phyloP scores from a whole-genome alignment of 2,888 invertebrate species.

The Diabrotica balteata region DNA sequence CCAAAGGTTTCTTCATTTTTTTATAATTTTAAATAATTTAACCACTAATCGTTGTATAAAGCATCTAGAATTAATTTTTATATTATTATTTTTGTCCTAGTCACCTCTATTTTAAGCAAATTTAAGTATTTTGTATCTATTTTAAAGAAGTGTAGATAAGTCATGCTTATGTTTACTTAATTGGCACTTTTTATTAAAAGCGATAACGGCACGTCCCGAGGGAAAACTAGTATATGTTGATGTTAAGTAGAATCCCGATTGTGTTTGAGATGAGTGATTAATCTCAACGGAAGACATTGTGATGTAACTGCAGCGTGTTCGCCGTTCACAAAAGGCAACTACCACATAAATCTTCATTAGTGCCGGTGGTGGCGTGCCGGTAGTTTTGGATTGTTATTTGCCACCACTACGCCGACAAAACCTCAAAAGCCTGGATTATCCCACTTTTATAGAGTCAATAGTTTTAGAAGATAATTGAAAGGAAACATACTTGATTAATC shows the following conservation, averaged over 20 bases:
- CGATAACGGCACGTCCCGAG: not conserved
- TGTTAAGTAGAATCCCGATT: constrained; percentile 20
- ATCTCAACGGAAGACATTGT: constrained; percentile 23
- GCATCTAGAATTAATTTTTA: no score
- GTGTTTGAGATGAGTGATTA: constrained; percentile 22
- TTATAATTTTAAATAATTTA: no score
- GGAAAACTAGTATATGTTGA: constrained; percentile 2
- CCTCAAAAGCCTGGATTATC: constrained; percentile 9
- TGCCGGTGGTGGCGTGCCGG: constrained; percentile 15
- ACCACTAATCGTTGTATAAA: no score
- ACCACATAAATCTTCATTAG: constrained; percentile 30
- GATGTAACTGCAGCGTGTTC: constrained; percentile 27
- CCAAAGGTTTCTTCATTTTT: no score
- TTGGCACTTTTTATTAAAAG: not conserved
- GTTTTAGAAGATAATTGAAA: not conserved
- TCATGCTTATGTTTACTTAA: no score
- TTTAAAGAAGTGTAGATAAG: no score
- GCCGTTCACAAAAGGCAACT: constrained; percentile 22
- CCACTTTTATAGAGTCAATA: not conserved
- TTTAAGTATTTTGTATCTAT: no score
- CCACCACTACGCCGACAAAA: constrained; percentile 12
- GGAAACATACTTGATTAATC: not conserved
- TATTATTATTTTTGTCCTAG: no score
- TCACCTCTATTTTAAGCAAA: no score
- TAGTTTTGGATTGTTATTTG: constrained; percentile 23